Evolutionary conservation across 1,140 invertebrate species (phyloP).

Genomic region (Zaprionus ghesquierei): DNA sequence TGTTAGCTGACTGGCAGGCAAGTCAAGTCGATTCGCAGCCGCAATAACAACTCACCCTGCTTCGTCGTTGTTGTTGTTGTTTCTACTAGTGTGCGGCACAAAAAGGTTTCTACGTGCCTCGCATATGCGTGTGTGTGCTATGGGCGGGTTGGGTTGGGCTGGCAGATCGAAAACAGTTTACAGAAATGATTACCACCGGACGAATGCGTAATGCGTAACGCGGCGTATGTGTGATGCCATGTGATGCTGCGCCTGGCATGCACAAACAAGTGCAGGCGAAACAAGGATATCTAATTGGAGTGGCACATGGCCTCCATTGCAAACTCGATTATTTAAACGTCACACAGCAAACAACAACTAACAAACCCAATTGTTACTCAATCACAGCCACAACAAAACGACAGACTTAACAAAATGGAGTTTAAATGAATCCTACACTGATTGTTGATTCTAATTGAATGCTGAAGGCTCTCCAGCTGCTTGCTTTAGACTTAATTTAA

Average conservation of each 20-base stretch:
- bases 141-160: slow-evolving; percentile 16
- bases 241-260: slow-evolving; percentile 13
- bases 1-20: slow-evolving; percentile 64
- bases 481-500: no score
- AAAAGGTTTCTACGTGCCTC: slow-evolving; percentile 51
- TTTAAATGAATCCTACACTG: neutral
- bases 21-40: slow-evolving; percentile 55
- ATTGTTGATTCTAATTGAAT: neutral
- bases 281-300: slow-evolving; percentile 17
- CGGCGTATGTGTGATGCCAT: slow-evolving; percentile 63
- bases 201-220: slow-evolving; percentile 72
- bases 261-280: neutral
- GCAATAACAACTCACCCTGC: slow-evolving; percentile 7
- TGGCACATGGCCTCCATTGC: slow-evolving; percentile 18
- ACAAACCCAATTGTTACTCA: neutral
- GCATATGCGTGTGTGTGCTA: slow-evolving; percentile 21
- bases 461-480: neutral
- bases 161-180: slow-evolving; percentile 74
- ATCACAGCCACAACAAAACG: neutral
- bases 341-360: neutral
- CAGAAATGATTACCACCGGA: slow-evolving; percentile 71
- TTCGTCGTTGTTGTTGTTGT: slow-evolving; percentile 20
- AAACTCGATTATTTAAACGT: slow-evolving; percentile 34
- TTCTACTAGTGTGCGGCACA: slow-evolving; percentile 3
- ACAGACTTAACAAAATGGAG: neutral